Conservation (phyloP, 2,888 invertebrate genomes). For the Icerya purchasi region DNA sequence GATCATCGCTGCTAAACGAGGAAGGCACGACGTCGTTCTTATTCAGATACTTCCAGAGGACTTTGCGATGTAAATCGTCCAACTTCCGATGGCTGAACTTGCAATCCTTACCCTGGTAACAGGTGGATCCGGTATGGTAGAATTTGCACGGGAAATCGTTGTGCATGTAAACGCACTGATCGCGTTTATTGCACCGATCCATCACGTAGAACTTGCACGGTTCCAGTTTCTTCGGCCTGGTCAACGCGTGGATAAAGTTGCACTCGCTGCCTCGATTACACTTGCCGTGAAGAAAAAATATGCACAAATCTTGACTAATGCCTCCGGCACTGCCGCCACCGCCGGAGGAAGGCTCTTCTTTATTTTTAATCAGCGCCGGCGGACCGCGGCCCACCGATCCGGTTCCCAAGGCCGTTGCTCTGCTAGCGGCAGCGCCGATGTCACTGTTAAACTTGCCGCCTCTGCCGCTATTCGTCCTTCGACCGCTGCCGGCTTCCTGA, state of each 20-base stretch:
- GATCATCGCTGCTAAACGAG: neutral
- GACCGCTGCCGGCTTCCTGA: too few species aligned
- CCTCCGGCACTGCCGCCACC: constrained; percentile 37
- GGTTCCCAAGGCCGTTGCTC: too few species aligned
- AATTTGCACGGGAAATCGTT: constrained; percentile 93
- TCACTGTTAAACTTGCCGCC: too few species aligned
- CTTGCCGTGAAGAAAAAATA: neutral
- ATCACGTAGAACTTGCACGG: constrained; percentile 89
- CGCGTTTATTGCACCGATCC: constrained; percentile 86
- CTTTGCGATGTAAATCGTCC: constrained; percentile 47
- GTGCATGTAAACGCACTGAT: constrained; percentile 90
- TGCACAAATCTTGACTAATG: constrained; percentile 40
- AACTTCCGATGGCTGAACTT: constrained; percentile 83
- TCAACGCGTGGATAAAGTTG: constrained; percentile 62
- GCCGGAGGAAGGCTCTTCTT: neutral
- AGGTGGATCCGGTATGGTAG: constrained; percentile 78
- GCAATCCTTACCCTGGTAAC: constrained; percentile 53
- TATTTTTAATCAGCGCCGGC: neutral
- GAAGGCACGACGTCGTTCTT: neutral
- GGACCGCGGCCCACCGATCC: too few species aligned
- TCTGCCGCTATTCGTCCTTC: too few species aligned
- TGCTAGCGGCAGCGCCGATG: too few species aligned
- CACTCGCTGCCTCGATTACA: constrained; percentile 49
- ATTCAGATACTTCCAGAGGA: constrained; percentile 21
- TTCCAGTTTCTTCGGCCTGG: constrained; percentile 69